Evolutionary conservation across 2,888 invertebrate genomes (phyloP), one percentile per base, ranked within the genome.

Genomic region (Chrysopilus asiliformis): DNA sequence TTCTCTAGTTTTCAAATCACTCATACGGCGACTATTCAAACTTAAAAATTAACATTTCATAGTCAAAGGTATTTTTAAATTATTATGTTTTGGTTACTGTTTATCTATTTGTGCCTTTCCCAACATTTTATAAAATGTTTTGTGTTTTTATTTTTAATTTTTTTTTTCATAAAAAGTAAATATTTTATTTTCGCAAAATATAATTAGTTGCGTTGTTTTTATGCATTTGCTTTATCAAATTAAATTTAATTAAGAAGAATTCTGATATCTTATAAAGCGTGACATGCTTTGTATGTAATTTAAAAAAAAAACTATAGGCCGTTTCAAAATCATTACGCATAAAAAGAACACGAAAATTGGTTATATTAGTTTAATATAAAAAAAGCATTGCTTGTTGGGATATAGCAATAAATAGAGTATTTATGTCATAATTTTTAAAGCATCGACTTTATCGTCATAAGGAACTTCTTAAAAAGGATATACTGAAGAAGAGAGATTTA

Each of bases 381-480:
- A 10, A 18, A 29, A 13, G 16, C 20, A 18, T 19, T 18, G 13
- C 9, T 33, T 13, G 41, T 41, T 41, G 41, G 41, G 41, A 41
- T 41, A 22, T 32, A n/a, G 41, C 41, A 38, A 32, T 36, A 41
- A 39, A 41, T 41, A 41, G 41, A 38, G 28, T 32, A 39, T 32
- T 41, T 41, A 15, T 42, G 12, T 42, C 31, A 36, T 42, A 39
- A 42, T 34, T 20, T n/a, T 71, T 83, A 43, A 79, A 83, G 56
- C 76, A 81, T 55, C 67, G 82, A 25, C 69, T 90, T 15, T 79
- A 81, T 58, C 77, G 85, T 49, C 91, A 93, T 52, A 93, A 91
- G 56, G 93, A 93, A 58, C 67, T 82, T 49, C 72, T 95, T 32
- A 91, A 91, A 60, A 91, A 87, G 55, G 91, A 91, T 52, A 94